Evolutionary conservation across 1,140 invertebrate genomes (phyloP).

Genomic region (Drosophila virilis): DNA sequence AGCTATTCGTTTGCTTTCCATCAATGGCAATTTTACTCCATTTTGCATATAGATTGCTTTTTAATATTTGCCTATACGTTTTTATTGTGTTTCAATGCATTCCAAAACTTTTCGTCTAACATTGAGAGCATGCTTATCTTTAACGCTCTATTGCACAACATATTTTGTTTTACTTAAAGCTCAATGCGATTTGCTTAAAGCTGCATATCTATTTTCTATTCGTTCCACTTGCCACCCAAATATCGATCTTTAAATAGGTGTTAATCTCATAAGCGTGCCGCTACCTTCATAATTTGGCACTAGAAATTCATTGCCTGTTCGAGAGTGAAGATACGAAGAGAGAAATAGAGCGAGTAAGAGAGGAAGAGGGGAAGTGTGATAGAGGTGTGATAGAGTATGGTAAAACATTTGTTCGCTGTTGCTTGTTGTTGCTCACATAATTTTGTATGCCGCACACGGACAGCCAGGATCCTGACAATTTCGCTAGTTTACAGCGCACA

Average conservation of each 20-base stretch:
- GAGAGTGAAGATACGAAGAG: conserved; percentile 1
- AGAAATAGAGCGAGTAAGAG: not conserved
- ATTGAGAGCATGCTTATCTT: too few species aligned
- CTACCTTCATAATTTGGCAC: conserved; percentile 33
- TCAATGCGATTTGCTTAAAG: too few species aligned
- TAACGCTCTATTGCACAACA: too few species aligned
- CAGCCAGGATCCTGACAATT: conserved; percentile 37
- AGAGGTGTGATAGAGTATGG: not conserved
- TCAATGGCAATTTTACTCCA: too few species aligned
- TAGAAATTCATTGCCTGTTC: conserved; percentile 68
- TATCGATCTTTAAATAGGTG: conserved; percentile 9
- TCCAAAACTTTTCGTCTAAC: too few species aligned
- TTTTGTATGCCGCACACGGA: conserved; percentile 43
- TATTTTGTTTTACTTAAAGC: not conserved
- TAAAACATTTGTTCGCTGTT: conserved; percentile 9
- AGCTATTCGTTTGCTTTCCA: too few species aligned
- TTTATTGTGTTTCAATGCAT: too few species aligned
- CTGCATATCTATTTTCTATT: conserved; percentile 12
- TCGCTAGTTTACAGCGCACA: conserved; percentile 40
- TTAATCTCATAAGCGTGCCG: conserved; percentile 26
- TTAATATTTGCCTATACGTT: too few species aligned
- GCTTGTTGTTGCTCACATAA: conserved; percentile 17
- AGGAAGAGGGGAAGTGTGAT: not conserved
- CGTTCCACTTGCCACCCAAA: not conserved
- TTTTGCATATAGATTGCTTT: not conserved